Evolutionary conservation across 2,113 vertebrate genomes (phyloP).

Genomic region (Asarcornis scutulata): DNA sequence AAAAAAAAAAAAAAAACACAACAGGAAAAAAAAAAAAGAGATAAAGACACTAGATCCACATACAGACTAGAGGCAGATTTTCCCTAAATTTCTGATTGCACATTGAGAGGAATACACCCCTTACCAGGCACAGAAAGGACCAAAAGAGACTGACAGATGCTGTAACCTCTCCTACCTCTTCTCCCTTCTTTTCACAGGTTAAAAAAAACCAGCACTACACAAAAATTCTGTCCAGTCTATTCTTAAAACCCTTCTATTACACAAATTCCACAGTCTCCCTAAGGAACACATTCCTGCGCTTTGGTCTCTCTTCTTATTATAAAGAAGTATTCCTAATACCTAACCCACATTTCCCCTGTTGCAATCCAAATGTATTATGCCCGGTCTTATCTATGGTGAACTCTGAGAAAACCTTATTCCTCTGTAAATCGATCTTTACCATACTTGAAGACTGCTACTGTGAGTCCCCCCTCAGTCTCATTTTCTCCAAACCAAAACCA

Average conservation of each 20-base stretch:
- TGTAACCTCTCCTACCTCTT: not conserved
- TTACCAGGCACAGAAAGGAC: not conserved
- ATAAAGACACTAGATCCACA: not conserved
- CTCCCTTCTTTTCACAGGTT: not conserved
- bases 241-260: not conserved
- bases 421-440: not conserved
- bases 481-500: not conserved
- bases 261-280: not conserved
- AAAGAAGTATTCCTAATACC: not conserved
- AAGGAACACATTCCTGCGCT: not conserved
- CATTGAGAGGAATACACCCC: not conserved
- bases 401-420: not conserved
- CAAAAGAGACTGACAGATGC: not conserved
- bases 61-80: not conserved
- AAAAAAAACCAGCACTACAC: not conserved
- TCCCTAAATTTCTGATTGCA: not conserved
- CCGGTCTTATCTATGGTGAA: not conserved
- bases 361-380: not conserved
- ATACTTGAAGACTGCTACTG: not conserved
- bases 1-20: no score
- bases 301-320: not conserved
- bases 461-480: not conserved
- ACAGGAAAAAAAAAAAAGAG: accelerated
- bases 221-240: not conserved
- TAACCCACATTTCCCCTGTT: not conserved